Base-by-base conservation (phyloP, 2,113 vertebrate genomes). In the Malurus melanocephalus region DNA sequence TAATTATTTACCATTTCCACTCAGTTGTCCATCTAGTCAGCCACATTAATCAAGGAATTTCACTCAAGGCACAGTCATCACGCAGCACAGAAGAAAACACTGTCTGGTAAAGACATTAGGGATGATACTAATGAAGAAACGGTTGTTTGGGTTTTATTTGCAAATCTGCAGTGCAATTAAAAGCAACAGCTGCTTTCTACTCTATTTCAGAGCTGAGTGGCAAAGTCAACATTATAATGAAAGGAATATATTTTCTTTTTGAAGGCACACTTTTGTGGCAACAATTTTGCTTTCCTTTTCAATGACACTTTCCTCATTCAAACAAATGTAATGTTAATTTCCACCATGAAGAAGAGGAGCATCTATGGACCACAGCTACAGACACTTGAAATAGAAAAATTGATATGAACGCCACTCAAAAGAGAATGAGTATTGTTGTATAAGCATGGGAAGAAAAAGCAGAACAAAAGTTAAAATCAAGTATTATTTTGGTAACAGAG, bases 1-100 rank as follows among this genome's bases (percentile, higher is more conserved):
- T 52, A 24, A 45, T 85, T 93, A 89, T 94, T 94, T 94, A 90
- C 60, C 52, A 79, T 93, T 93, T 94, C 88, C 74, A 90, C 52
- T 76, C 80, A 90, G 69, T 32, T 88, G 83, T 88, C 80, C 2
- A 6, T 76, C 90, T 69, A 86, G 69, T 78, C 85, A 90, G 64
- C 35, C 8, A 4, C 83, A 91, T 94, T 93, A 88, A 90, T 94
- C 83, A 90, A 43, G 0, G 4, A 57, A 48, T 66, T 82, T 80
- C 90, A 85, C 60, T 93, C 71, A 90, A 61, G 69, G 51, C 71
- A 76, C 33, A 87, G 49, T 62, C 88, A 85, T 77, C 81, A 87
- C 81, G 75, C 71, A 73, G n/a, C 17, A 42, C 51, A 79, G 69
- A 78, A 83, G 72, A 79, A 93, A 90, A 87, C n/a, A 76, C 52